These are phyloP conservation scores for Galerucella pusilla DNA, from an alignment of 2,888 invertebrate species.

Conservation along the genomic window DNA sequence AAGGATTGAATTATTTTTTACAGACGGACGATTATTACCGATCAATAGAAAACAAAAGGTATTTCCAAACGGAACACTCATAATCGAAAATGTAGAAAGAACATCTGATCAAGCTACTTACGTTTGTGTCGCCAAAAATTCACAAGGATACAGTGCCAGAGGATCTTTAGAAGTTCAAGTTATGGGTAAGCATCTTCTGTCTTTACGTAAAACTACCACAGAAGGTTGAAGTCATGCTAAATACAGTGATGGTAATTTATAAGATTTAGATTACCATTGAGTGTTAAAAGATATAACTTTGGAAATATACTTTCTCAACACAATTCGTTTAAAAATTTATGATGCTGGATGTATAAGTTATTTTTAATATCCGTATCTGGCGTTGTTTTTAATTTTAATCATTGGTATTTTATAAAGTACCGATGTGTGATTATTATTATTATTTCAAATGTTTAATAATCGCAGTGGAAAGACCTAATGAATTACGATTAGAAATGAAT, in stretches of 20 bases:
- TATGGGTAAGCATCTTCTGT: constrained; percentile 81
- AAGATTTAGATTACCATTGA: too few relatives aligned
- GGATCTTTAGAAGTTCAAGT: constrained; percentile 93
- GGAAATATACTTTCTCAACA: too few relatives aligned
- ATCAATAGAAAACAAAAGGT: constrained; percentile 96
- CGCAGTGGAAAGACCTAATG: too few relatives aligned
- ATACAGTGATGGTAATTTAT: too few relatives aligned
- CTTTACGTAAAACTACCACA: constrained; percentile 33
- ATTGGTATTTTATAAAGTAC: too few relatives aligned
- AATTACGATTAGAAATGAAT: too few relatives aligned
- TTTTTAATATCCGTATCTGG: too few relatives aligned
- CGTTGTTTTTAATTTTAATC: too few relatives aligned
- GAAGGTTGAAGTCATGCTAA: constrained; percentile 1
- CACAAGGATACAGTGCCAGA: constrained; percentile 88
- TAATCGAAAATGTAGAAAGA: constrained; percentile 93
- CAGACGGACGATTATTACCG: constrained; percentile 85
- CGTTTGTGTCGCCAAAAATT: constrained; percentile 92
- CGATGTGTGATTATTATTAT: too few relatives aligned
- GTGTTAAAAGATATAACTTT: too few relatives aligned
- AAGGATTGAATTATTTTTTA: constrained; percentile 21
- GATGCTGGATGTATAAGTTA: too few relatives aligned
- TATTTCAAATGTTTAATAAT: too few relatives aligned
- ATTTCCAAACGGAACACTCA: constrained; percentile 91
- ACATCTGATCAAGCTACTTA: constrained; percentile 93
- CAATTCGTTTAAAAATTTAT: background rate